Evolutionary conservation across 2,888 invertebrate genomes (phyloP).

Genomic region (Smittia sp.): DNA sequence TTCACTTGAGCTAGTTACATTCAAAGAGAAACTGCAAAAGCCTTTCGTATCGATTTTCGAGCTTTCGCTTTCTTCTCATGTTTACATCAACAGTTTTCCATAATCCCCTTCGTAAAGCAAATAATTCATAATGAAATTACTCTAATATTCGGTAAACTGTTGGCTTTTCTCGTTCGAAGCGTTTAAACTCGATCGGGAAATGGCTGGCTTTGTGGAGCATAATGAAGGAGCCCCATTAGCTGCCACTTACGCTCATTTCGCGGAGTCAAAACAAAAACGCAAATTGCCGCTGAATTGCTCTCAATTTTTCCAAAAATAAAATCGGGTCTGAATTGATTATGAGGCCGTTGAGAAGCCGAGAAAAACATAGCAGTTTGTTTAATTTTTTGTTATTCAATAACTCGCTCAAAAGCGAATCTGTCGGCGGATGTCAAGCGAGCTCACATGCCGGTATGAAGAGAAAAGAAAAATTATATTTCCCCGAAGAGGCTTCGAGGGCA

Average conservation of each 20-base stretch:
- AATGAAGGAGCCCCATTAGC: conserved; percentile 7
- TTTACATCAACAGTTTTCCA: conserved; percentile 23
- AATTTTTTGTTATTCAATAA: too few species aligned
- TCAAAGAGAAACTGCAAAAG: not conserved
- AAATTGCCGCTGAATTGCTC: too few species aligned
- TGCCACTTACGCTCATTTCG: not conserved
- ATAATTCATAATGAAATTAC: conserved; percentile 20
- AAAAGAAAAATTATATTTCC: not conserved
- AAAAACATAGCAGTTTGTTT: not conserved
- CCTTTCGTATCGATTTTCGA: not conserved
- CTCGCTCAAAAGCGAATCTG: not conserved
- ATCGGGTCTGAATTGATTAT: not conserved
- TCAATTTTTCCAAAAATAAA: too few species aligned
- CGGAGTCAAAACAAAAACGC: not conserved
- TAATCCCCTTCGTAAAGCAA: conserved; percentile 3
- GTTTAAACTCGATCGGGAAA: not conserved
- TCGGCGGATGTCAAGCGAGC: not conserved
- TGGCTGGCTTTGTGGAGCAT: not conserved
- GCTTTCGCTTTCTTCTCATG: conserved; percentile 12
- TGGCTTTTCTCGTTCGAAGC: not conserved
- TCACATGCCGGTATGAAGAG: not conserved
- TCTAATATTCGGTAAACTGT: conserved; percentile 1
- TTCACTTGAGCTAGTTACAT: too few species aligned
- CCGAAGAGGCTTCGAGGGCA: not conserved
- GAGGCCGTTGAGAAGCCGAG: not conserved